Base-by-base conservation (phyloP, 2,888 invertebrate genomes). In the Daptonema setosum region DNA sequence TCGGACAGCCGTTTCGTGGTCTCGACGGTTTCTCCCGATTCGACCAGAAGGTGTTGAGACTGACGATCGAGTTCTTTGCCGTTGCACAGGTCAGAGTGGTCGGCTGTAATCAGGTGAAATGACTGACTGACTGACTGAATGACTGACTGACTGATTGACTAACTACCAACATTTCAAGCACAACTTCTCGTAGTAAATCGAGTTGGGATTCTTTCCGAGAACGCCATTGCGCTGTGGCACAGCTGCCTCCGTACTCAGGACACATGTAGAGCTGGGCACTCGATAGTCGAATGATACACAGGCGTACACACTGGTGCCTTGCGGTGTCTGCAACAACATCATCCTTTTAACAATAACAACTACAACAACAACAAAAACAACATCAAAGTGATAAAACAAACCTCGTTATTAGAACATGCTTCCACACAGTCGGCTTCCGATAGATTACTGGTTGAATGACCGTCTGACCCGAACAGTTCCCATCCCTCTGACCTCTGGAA, bases 381-480 rank as follows among this genome's bases (percentile, higher is more conserved):
- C 11, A 20, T 41, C 41, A 41, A 41, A 41, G 20, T 30, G 25
- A 22, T 11, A 11, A 28, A 43, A 29, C 47, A 2, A 3, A 56
- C 56, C 52, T 22, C 3, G 22, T 57, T 51, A 17, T 52, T 24
- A 2, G 29, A 3, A 24, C 57, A 57, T 22, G 52, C 54, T 1
- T 54, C 45, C 1, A 52, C 52, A 50, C 57, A 57, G 2, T 57
- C 57, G 3, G 47, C 55, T 24, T 55, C 55, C 20, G n/a, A 43
- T 43, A 57, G n/a, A 2, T 14, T 43, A 2, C 2, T 11, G 1
- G 28, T 22, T 2, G 22, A 1, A 26, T 28, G 28, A 2, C 57
- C 57, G 26, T 57, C 57, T 1, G 55, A 51, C 2, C 57, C 57
- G 2, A 54, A 28, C 55, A 57, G 22, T 26, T 57, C 51, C 55